Conservation (phyloP, 2,113 vertebrate genomes). For the Oryctolagus cuniculus region mOryCun1.1 NC_091450.1:45447501-45448000, state of each 20-base stretch:
- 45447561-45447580: no score
- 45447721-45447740: not conserved
- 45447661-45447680: not conserved
- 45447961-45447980: slow-evolving; percentile 68
- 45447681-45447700: not conserved
- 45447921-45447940: slow-evolving; percentile 67
- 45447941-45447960: slow-evolving; percentile 59
- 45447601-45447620: not conserved
- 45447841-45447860: not conserved
- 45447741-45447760: not conserved
- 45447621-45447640: not conserved
- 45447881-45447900: slow-evolving; percentile 23
- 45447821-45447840: not conserved
- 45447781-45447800: not conserved
- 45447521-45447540: not conserved
- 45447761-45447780: rapidly evolving
- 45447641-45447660: not conserved
- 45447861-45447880: slow-evolving; percentile 17
- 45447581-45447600: not conserved
- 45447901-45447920: slow-evolving; percentile 44
- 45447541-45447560: rapidly evolving
- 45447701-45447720: not conserved
- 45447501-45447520: not conserved
- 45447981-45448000: slow-evolving; percentile 69
- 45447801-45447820: not conserved